phyloP scores from a whole-genome alignment of 2,797 vertebrate species.

The Malurus leucopterus region DNA sequence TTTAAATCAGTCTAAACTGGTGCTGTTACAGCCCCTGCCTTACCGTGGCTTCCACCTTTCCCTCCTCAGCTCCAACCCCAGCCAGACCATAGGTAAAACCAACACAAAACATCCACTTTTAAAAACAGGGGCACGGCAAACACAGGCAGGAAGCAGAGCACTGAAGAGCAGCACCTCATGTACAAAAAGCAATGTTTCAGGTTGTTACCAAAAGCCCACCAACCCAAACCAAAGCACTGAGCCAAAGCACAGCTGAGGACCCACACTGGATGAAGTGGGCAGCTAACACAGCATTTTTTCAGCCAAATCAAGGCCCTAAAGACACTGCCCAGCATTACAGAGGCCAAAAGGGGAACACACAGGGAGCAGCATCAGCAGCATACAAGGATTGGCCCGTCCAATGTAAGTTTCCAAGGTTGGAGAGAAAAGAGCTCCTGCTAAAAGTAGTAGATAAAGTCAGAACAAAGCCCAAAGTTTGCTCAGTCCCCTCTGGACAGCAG shows the following conservation, averaged over 20 bases:
- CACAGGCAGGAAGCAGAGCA: neutral
- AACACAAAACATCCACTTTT: neutral
- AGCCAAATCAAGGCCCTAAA: neutral
- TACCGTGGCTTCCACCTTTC: accelerated
- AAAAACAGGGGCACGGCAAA: neutral
- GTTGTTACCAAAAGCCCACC: neutral
- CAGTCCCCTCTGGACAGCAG: neutral
- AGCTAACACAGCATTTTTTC: accelerated
- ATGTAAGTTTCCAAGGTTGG: neutral
- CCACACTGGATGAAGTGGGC: accelerated
- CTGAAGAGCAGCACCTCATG: neutral
- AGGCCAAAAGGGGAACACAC: neutral
- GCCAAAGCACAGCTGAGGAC: neutral
- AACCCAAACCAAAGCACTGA: neutral
- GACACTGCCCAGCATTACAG: neutral
- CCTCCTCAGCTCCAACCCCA: neutral
- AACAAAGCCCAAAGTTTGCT: neutral
- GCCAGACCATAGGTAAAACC: neutral
- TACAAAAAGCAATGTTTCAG: neutral
- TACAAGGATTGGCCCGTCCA: accelerated
- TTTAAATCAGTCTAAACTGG: neutral
- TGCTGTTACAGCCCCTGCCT: neutral
- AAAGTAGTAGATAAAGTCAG: neutral
- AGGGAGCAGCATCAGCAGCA: neutral
- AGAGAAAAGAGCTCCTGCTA: neutral